Conservation (phyloP, 2,113 vertebrate species). For the Tretioscincus oriximinensis region DNA sequence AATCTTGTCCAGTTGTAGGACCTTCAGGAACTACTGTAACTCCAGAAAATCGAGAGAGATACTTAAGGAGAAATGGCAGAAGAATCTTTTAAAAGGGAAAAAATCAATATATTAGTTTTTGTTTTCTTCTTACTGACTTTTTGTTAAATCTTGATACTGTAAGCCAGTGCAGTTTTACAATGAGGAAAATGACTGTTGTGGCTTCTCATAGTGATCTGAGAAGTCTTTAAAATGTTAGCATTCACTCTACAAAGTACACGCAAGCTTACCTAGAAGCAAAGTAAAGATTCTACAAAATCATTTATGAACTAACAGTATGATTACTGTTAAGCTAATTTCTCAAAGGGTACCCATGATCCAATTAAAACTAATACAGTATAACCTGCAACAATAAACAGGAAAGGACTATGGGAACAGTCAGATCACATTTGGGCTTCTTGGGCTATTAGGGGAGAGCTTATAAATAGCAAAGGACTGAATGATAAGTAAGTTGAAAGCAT, state of each 20-base stretch:
- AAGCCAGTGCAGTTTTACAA: conserved; percentile 7
- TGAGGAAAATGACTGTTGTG: background rate
- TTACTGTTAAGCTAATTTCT: background rate
- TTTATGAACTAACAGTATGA: conserved; percentile 14
- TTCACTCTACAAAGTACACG: background rate
- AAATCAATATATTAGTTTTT: background rate
- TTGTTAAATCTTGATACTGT: conserved; percentile 30
- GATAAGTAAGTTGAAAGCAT: conserved; percentile 26
- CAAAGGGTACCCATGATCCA: conserved; percentile 6
- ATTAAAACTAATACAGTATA: conserved; percentile 10
- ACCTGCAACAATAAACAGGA: background rate
- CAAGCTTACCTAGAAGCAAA: conserved; percentile 20
- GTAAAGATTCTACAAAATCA: background rate
- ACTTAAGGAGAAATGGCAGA: conserved; percentile 9
- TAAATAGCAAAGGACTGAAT: background rate
- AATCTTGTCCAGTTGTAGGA: too few relatives aligned
- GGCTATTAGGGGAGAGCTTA: conserved; percentile 22
- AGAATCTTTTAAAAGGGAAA: background rate
- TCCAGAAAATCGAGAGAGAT: background rate
- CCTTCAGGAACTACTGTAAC: too few relatives aligned
- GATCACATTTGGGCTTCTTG: background rate
- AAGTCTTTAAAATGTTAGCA: conserved; percentile 15
- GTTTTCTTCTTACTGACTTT: conserved; percentile 10
- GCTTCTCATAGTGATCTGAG: conserved; percentile 1
- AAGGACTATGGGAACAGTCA: background rate